Evolutionary conservation across 2,113 vertebrate genomes (phyloP).

Genomic region (Entomyzon cyanotis): DNA sequence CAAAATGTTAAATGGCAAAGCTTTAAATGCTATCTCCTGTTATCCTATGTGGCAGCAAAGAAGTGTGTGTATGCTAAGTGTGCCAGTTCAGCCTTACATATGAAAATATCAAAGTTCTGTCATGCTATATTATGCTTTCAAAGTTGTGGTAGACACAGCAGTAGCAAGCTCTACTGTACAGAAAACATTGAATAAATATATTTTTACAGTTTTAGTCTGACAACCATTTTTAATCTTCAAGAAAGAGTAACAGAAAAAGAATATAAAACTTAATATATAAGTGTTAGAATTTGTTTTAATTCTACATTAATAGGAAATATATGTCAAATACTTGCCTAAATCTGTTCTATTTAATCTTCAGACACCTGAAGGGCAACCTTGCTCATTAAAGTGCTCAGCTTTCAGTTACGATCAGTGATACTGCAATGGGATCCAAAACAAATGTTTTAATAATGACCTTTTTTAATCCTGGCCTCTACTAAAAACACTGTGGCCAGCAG

Average conservation of each 20-base stretch:
- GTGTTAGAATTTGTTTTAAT: background rate
- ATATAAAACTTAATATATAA: background rate
- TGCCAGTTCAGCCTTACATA: background rate
- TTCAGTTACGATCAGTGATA: background rate
- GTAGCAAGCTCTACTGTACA: background rate
- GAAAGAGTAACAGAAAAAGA: background rate
- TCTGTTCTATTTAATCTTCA: background rate
- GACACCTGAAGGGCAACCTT: background rate
- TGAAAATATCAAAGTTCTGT: background rate
- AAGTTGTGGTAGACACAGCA: background rate
- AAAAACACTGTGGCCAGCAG: background rate
- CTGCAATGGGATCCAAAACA: background rate
- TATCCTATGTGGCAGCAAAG: background rate
- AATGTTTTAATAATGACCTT: background rate
- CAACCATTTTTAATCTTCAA: background rate
- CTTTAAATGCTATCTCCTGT: background rate
- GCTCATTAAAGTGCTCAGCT: background rate
- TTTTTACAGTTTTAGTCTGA: background rate
- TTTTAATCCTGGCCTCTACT: background rate
- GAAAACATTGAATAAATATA: background rate
- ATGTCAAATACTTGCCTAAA: background rate
- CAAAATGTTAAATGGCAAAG: background rate
- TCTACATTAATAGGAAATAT: background rate
- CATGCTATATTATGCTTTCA: background rate
- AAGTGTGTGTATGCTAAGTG: background rate